These are phyloP conservation scores for Gulo gulo DNA, from an alignment of 2,113 vertebrate species.

Conservation along the genomic window DNA sequence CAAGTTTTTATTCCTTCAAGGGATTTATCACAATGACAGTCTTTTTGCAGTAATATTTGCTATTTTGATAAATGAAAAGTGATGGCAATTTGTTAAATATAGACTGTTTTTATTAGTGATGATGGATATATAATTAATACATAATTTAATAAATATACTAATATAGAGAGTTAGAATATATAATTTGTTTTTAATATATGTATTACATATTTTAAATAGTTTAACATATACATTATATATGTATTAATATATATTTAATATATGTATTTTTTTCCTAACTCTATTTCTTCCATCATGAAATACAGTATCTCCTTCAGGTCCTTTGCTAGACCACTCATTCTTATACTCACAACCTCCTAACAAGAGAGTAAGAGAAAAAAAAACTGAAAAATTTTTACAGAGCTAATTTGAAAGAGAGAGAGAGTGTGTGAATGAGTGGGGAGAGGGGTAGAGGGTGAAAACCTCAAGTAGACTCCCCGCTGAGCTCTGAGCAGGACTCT, in stretches of 20 bases:
- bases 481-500: not conserved
- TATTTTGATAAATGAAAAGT: conserved; percentile 5
- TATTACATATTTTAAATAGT: not conserved
- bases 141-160: not conserved
- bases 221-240: not conserved
- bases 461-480: not conserved
- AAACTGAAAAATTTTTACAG: not conserved
- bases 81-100: not conserved
- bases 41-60: not conserved
- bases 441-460: not conserved
- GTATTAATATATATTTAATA: not conserved
- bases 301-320: not conserved
- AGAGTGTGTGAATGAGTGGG: not conserved
- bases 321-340: not conserved
- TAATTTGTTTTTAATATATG: not conserved
- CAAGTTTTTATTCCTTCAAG: not conserved
- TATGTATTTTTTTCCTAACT: not conserved
- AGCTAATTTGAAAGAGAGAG: not conserved
- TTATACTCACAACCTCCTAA: not conserved
- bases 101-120: not conserved
- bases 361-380: not conserved
- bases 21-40: not conserved
- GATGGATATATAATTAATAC: not conserved
- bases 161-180: not conserved
- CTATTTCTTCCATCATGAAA: not conserved